Evolutionary conservation across 53 echinoderm and acorn worm genomes (phyloP).

Genomic region (Antedon mediterranea): DNA sequence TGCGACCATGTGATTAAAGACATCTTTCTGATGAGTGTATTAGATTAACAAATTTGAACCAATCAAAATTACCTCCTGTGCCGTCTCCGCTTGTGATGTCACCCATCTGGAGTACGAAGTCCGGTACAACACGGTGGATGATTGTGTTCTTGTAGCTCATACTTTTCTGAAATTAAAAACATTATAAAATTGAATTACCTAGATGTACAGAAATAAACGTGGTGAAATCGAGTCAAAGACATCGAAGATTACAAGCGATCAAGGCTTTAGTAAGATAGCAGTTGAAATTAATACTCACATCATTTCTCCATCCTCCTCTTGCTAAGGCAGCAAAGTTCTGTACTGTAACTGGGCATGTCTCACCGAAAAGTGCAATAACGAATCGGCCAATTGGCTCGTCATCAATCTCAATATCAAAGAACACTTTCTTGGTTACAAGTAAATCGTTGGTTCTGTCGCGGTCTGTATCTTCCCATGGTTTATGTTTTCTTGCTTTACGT

Average conservation of each 20-base stretch:
- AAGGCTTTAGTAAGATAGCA: too few relatives aligned
- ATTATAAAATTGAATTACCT: too few relatives aligned
- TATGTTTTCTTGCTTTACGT: constrained; percentile 22
- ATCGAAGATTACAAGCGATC: too few relatives aligned
- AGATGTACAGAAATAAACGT: too few relatives aligned
- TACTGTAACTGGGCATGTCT: constrained; percentile 68
- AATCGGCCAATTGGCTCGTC: constrained; percentile 62
- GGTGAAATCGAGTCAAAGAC: too few relatives aligned
- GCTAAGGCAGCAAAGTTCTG: constrained; percentile 84
- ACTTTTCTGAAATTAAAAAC: constrained; percentile 25
- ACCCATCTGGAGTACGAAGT: constrained; percentile 83
- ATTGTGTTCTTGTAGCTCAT: constrained; percentile 73
- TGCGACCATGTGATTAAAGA: too few relatives aligned
- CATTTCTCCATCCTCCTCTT: constrained; percentile 46
- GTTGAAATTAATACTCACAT: neutral
- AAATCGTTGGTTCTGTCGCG: constrained; percentile 56
- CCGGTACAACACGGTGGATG: constrained; percentile 68
- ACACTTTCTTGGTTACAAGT: constrained; percentile 74
- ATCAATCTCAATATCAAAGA: constrained; percentile 76
- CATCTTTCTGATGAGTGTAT: too few relatives aligned
- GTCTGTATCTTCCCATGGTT: constrained; percentile 68
- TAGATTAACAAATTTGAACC: too few relatives aligned
- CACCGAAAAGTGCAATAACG: constrained; percentile 65
- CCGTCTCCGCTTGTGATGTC: constrained; percentile 81
- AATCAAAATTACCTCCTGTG: constrained; percentile 64